phyloP scores from a whole-genome alignment of 2,113 vertebrate species.

The Aepyceros melampus region DNA sequence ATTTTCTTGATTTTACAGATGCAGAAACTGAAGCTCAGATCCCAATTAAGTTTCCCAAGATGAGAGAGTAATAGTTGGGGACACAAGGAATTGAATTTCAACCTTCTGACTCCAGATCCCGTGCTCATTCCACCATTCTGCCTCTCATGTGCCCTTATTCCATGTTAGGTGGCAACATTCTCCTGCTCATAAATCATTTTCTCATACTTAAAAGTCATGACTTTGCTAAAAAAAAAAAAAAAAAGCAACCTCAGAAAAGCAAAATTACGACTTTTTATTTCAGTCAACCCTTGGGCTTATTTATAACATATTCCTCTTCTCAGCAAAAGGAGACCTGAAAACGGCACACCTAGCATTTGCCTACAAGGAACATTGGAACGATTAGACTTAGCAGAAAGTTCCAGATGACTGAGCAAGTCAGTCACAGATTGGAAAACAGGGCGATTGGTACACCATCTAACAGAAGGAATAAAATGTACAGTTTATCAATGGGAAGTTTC shows the following conservation, averaged over 20 bases:
- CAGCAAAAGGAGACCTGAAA: neutral
- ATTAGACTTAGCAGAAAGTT: neutral
- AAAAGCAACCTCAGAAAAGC: neutral
- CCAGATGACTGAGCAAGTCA: neutral
- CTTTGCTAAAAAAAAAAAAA: neutral
- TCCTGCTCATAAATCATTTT: neutral
- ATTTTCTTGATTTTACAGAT: neutral
- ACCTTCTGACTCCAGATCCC: neutral
- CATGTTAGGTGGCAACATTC: neutral
- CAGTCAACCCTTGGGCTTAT: neutral
- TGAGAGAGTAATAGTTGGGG: no score
- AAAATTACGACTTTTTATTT: neutral
- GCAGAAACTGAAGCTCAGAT: neutral
- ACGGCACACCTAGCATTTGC: neutral
- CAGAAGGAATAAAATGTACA: neutral
- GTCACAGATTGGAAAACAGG: neutral
- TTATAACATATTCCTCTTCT: neutral
- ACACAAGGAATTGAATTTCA: neutral
- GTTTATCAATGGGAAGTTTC: neutral
- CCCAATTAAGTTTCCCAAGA: neutral
- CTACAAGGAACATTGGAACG: neutral
- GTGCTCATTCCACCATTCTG: neutral
- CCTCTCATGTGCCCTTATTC: neutral
- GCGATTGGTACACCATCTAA: neutral
- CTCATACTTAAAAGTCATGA: neutral